A percentile compares a stretch with the other conserved stretches of the same genome.
phyloP scores from a whole-genome alignment of 2,888 invertebrate species.

The Drosophila differens region DNA sequence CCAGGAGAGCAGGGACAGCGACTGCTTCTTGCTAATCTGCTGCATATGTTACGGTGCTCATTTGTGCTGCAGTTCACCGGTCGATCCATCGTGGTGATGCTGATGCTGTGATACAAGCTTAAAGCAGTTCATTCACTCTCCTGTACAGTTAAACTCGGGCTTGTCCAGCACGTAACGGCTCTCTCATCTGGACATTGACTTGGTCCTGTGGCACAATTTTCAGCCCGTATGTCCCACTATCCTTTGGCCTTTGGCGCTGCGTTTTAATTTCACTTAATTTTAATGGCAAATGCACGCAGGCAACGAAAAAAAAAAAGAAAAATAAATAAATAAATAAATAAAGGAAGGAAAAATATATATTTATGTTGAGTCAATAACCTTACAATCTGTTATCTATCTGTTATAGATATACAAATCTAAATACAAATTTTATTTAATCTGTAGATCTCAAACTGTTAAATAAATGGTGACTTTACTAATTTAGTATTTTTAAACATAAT shows the following conservation, averaged over 20 bases:
- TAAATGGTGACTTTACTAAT: background rate
- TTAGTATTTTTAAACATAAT: constrained; percentile 2
- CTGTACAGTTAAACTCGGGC: constrained; percentile 45
- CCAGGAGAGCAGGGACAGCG: constrained; percentile 7
- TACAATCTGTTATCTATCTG: background rate
- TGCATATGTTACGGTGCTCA: constrained; percentile 68
- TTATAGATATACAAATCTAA: background rate
- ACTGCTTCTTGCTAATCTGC: constrained; percentile 58
- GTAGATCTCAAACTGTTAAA: background rate
- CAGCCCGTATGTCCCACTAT: background rate
- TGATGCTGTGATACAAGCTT: constrained; percentile 59
- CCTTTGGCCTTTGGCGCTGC: constrained; percentile 13
- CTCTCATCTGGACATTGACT: constrained; percentile 49
- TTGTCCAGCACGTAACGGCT: constrained; percentile 27
- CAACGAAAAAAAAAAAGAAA: background rate
- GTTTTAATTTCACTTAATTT: constrained; percentile 47
- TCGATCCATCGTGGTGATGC: constrained; percentile 5
- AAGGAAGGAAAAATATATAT: constrained; percentile 19
- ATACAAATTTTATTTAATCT: background rate
- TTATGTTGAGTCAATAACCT: constrained; percentile 12
- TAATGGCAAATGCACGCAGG: constrained; percentile 30
- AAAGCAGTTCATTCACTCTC: constrained; percentile 55
- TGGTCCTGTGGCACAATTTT: constrained; percentile 3
- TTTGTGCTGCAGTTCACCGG: constrained; percentile 19
- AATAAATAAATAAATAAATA: background rate